These are phyloP conservation scores for Stenchaetothrips biformis DNA, from an alignment of 2,888 invertebrate species.

Conservation along the genomic window DNA sequence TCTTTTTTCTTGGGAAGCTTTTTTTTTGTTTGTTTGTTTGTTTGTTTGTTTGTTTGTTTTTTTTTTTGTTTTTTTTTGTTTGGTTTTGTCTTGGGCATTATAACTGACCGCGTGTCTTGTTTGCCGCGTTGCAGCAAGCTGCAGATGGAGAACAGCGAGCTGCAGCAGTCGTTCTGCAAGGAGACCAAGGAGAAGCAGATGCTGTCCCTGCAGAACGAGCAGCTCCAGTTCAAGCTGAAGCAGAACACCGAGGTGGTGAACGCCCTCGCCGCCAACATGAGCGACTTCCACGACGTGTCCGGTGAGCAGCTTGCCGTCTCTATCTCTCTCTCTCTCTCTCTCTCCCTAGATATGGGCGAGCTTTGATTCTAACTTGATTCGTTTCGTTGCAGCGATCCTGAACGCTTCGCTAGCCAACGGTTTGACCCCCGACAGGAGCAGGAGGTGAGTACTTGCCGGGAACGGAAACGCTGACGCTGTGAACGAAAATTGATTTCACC, in stretches of 20 bases:
- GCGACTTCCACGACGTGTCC: conserved; percentile 29
- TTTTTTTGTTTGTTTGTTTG: background rate
- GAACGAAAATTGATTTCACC: background rate
- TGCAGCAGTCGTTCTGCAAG: conserved; percentile 67
- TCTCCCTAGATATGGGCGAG: background rate
- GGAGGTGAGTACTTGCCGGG: background rate
- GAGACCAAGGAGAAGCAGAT: conserved; percentile 74
- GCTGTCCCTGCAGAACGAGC: conserved; percentile 78
- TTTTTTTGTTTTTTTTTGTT: conserved; percentile 24
- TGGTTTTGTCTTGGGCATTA: background rate
- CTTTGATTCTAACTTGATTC: background rate
- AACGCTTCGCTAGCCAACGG: background rate
- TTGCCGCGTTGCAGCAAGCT: conserved; percentile 52
- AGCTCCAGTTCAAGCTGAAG: conserved; percentile 78
- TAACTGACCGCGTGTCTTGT: background rate
- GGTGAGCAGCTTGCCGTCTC: background rate
- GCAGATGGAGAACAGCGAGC: conserved; percentile 63
- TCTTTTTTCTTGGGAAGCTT: conserved; percentile 28
- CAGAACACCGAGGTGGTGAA: conserved; percentile 70
- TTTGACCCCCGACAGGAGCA: background rate
- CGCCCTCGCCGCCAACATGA: conserved; percentile 40
- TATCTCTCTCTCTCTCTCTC: too few species aligned
- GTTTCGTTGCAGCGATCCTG: background rate
- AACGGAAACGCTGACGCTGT: background rate
- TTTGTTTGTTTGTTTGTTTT: background rate